Percentiles rank a stretch among this genome's conserved stretches.
phyloP scores from a whole-genome alignment of 2,113 vertebrate species.

The Jacana jacana region DNA sequence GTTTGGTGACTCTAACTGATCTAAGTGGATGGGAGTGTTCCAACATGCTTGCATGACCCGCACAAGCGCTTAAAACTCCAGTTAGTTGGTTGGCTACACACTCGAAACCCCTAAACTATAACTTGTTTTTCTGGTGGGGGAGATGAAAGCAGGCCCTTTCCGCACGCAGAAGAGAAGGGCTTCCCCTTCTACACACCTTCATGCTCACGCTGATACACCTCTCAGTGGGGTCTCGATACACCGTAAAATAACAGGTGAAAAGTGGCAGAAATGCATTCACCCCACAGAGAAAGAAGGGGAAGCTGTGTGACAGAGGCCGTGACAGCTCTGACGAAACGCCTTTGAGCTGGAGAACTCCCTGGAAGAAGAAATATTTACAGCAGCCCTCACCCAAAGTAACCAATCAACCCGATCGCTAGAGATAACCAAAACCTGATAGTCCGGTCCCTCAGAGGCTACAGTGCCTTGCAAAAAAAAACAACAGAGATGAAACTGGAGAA shows the following conservation, averaged over 20 bases:
- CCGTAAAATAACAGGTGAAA: background rate
- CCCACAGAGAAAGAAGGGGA: fast-evolving
- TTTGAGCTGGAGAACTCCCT: background rate
- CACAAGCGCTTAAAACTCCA: background rate
- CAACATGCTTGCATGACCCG: background rate
- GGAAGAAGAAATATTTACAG: background rate
- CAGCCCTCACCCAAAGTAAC: background rate
- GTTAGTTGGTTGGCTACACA: background rate
- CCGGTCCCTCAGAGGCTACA: background rate
- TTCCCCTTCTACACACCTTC: background rate
- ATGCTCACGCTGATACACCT: fast-evolving
- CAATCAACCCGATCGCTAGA: background rate
- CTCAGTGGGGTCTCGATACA: background rate
- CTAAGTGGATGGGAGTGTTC: constrained; percentile 2
- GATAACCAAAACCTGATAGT: constrained; percentile 1
- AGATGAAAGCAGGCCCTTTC: background rate
- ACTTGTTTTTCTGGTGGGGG: background rate
- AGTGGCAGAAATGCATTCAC: background rate
- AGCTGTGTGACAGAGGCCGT: background rate
- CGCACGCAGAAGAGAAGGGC: background rate
- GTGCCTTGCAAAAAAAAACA: background rate
- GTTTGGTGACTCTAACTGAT: constrained; percentile 13
- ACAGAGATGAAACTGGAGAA: background rate
- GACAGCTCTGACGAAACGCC: background rate
- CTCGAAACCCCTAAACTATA: background rate